Conservation (phyloP, 2,888 invertebrate species). For the Pachymerium ferrugineum region DNA sequence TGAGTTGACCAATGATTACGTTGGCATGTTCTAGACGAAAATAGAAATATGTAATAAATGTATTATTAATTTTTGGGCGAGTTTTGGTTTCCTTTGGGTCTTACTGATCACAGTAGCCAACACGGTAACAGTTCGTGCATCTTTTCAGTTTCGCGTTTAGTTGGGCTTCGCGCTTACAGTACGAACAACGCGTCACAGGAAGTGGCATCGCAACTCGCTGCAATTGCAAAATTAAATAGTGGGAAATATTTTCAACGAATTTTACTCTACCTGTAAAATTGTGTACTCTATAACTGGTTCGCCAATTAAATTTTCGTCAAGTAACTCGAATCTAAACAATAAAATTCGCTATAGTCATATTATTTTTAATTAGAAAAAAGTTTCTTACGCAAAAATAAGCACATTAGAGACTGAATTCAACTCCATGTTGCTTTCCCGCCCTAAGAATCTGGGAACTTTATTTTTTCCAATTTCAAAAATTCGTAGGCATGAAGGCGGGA, state of each 20-base stretch:
- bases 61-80: neutral
- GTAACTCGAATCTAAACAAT: slow-evolving; percentile 44
- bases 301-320: slow-evolving; percentile 44
- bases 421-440: neutral
- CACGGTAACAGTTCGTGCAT: slow-evolving; percentile 50
- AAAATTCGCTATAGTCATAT: neutral
- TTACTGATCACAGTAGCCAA: slow-evolving; percentile 52
- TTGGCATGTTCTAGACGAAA: slow-evolving; percentile 47
- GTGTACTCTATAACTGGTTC: slow-evolving; percentile 46
- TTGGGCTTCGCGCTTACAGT: slow-evolving; percentile 45
- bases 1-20: slow-evolving; percentile 46
- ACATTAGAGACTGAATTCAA: neutral
- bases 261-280: slow-evolving; percentile 44
- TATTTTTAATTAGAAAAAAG: neutral
- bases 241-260: slow-evolving; percentile 7
- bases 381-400: neutral
- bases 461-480: neutral
- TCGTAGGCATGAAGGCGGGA: neutral
- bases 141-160: slow-evolving; percentile 45
- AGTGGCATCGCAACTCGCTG: slow-evolving; percentile 38
- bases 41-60: neutral
- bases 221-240: neutral
- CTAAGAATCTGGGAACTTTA: neutral
- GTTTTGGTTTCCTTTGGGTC: slow-evolving; percentile 31
- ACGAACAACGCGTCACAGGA: slow-evolving; percentile 43